Percentiles rank a stretch among this genome's conserved stretches.
phyloP scores from a whole-genome alignment of 2,888 invertebrate genomes.

The Rhagophthalmus giganteus region DNA sequence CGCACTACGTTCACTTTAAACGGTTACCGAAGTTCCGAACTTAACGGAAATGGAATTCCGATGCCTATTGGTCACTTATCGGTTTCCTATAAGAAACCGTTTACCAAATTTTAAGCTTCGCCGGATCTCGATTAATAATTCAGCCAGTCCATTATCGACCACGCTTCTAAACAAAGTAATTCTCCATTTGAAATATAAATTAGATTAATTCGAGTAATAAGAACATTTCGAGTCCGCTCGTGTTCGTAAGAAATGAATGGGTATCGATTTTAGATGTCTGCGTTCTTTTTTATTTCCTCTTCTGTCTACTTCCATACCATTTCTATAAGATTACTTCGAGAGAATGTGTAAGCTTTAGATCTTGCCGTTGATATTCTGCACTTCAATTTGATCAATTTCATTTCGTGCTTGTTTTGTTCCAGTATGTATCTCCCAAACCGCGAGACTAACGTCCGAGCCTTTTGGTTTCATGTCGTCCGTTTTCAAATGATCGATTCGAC shows the following conservation, averaged over 20 bases:
- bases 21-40: slow-evolving; percentile 20
- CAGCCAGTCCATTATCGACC: neutral
- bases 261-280: slow-evolving; percentile 36
- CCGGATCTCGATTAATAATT: neutral
- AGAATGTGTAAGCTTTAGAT: slow-evolving; percentile 18
- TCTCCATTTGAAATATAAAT: slow-evolving; percentile 2
- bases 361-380: slow-evolving; percentile 14
- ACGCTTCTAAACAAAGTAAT: too few species aligned
- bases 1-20: slow-evolving; percentile 28
- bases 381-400: slow-evolving; percentile 24
- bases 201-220: slow-evolving; percentile 7
- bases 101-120: too few species aligned
- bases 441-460: too few species aligned
- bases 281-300: slow-evolving; percentile 26
- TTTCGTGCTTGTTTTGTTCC: too few species aligned
- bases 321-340: slow-evolving; percentile 23
- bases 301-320: slow-evolving; percentile 25
- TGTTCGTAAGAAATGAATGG: slow-evolving; percentile 27
- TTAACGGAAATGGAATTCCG: slow-evolving; percentile 13
- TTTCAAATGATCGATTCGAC: too few species aligned
- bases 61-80: slow-evolving; percentile 24
- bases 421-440: too few species aligned
- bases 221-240: slow-evolving; percentile 14
- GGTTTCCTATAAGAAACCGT: slow-evolving; percentile 9
- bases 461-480: too few species aligned